Conservation (phyloP, 2,113 vertebrate species). For the Brachirus orientalis region DNA sequence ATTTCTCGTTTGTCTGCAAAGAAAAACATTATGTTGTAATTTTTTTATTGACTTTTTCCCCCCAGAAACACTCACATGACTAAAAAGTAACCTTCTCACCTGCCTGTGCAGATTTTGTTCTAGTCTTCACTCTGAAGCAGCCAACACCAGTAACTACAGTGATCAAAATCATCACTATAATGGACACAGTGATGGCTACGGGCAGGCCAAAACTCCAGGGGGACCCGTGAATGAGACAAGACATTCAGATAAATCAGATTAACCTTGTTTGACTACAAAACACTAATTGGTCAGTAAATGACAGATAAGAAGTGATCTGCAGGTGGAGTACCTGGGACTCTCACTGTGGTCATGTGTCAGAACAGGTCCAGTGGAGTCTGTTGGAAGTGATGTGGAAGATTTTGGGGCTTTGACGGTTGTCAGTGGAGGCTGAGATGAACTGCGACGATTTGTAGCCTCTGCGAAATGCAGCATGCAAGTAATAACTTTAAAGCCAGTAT, state of each 20-base stretch:
- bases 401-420: conserved; percentile 31
- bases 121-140: conserved; percentile 57
- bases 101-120: conserved; percentile 24
- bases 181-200: conserved; percentile 46
- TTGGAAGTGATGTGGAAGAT: conserved; percentile 8
- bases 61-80: not conserved
- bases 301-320: not conserved
- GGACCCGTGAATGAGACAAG: conserved; percentile 43
- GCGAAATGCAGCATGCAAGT: conserved; percentile 13
- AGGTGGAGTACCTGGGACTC: conserved; percentile 47
- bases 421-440: conserved; percentile 10
- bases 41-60: not conserved
- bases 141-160: conserved; percentile 40
- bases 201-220: conserved; percentile 49
- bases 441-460: conserved; percentile 41
- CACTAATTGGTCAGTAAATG: not conserved
- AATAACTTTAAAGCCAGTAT: not conserved
- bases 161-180: conserved; percentile 52
- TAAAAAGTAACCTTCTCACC: conserved; percentile 32
- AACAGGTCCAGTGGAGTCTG: conserved; percentile 19
- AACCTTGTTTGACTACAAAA: not conserved
- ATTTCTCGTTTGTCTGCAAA: conserved; percentile 59
- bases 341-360: conserved; percentile 38
- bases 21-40: conserved; percentile 18
- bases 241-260: conserved; percentile 5